Evolutionary conservation across 1,140 invertebrate species (phyloP), one percentile per base, ranked within the genome.

Genomic region (Ditylenchus dipsaci): DNA sequence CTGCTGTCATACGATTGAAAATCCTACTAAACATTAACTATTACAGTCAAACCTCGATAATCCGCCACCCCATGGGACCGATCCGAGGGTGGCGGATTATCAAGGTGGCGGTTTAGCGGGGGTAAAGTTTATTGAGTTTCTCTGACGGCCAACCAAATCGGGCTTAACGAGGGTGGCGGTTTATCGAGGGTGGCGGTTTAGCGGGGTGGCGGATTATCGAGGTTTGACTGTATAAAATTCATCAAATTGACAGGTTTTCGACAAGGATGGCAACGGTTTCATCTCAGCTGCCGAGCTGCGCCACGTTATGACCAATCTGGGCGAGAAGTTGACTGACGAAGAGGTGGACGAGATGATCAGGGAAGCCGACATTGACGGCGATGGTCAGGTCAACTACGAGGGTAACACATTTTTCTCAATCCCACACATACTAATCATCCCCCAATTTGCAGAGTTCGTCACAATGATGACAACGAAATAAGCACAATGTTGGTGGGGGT

Each of bases 311-410:
- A 92, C 91, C 64, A 92, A 92, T 84, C 63, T 97, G 80, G 95
- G 94, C 61, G 95, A 97, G 86, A 96, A 96, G 86, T 88, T 97
- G 84, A 95, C 93, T 80, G 92, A 95, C 85, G 95, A 97, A 85
- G 94, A 97, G 86, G 93, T 96, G 70, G 93, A 97, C 84, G 93
- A 97, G 86, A 95, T 97, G 91, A 94, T 97, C 84, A 88, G 59
- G 59, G 93, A 95, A 87, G 93, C 93, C 78, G 93, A 96, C 87
- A 96, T 97, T 86, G 93, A 96, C 85, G 93, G 94, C 77, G 95
- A 97, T 86, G 95, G 95, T 76, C 93, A 96, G 88, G 94, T 97
- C 86, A 95, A 96, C 89, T 97, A 97, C 86, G 92, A 95, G 90
- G 69, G 70, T 61, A 61, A 33, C 8, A 21, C 49, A 13, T 59